Evolutionary conservation across 2,888 invertebrate species (phyloP), one percentile per base, ranked within the genome.

Genomic region (Smittia aterrima): DNA sequence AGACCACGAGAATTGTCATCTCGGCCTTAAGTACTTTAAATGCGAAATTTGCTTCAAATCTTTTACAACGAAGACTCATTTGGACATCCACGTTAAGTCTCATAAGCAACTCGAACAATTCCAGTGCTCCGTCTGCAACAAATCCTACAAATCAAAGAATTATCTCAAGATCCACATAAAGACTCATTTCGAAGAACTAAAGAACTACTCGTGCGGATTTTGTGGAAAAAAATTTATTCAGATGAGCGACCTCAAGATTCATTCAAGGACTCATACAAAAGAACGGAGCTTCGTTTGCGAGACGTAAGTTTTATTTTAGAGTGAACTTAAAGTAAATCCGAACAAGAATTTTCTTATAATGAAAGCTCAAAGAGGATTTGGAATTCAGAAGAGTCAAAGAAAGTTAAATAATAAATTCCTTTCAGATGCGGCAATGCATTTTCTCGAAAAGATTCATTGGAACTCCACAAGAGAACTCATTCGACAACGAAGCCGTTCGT

Each of bases 271-370:
- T 85, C 87, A 88, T 78, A 87, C 87, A 0, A 87, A 87, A 0
- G 87, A 87, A 77, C 87, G 87, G 76, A 86, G 86, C 67, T 87
- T 85, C 77, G 85, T 87, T 54, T 88, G 87, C 77, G 87, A 88
- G 76, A 84, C 86, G 78, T 68, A 68, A 68, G 68, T 47, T 9
- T 32, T 6, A 32, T 9, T 32, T 32, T 32, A 3, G 32, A 32
- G 32, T 32, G 32, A n/a, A n/a, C n/a, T n/a, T n/a, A n/a, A n/a
- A n/a, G n/a, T n/a, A n/a, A n/a, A n/a, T n/a, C n/a, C n/a, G n/a
- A n/a, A n/a, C n/a, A n/a, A n/a, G n/a, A n/a, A n/a, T n/a, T n/a
- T n/a, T n/a, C n/a, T n/a, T n/a, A n/a, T n/a, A n/a, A n/a, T n/a
- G n/a, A n/a, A n/a, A n/a, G n/a, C n/a, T n/a, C n/a, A n/a, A n/a